A percentile compares a stretch with the other conserved stretches of the same genome.
Conservation (phyloP, 2,113 vertebrate species). For the Podiceps cristatus region DNA sequence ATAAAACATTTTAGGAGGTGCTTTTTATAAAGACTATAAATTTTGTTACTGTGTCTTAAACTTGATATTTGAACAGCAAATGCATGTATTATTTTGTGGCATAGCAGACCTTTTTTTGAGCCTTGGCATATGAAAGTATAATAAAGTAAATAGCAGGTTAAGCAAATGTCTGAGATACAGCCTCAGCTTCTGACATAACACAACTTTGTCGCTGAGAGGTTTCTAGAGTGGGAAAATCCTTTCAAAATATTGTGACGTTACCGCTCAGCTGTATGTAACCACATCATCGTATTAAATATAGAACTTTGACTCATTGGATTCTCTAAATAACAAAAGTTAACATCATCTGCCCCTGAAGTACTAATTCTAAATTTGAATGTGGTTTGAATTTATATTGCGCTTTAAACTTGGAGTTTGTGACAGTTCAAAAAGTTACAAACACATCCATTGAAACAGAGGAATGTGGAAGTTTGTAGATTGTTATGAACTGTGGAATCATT, state of each 20-base stretch:
- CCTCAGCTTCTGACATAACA: not conserved
- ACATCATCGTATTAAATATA: slow-evolving; percentile 35
- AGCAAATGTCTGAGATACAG: not conserved
- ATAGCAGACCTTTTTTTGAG: not conserved
- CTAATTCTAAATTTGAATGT: slow-evolving; percentile 8
- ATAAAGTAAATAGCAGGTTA: not conserved
- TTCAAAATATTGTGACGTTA: not conserved
- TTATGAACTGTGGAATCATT: not conserved
- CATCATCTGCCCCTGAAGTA: not conserved
- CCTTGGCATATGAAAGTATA: not conserved
- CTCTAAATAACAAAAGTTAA: slow-evolving; percentile 33
- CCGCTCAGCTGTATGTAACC: not conserved
- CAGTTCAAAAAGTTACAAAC: not conserved
- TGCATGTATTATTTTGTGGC: not conserved
- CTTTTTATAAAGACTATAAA: not conserved
- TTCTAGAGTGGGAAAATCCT: not conserved
- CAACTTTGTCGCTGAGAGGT: not conserved
- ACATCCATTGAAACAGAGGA: not conserved
- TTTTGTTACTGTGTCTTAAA: not conserved
- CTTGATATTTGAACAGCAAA: not conserved
- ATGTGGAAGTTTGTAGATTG: not conserved
- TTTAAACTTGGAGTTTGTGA: not conserved
- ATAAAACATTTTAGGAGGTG: not conserved
- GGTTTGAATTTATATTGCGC: not conserved
- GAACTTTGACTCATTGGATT: slow-evolving; percentile 12